A percentile compares a stretch with the other conserved stretches of the same genome.
These are phyloP conservation scores for Erinaceus europaeus DNA, from an alignment of 2,113 vertebrate genomes.

Conservation along the genomic window DNA sequence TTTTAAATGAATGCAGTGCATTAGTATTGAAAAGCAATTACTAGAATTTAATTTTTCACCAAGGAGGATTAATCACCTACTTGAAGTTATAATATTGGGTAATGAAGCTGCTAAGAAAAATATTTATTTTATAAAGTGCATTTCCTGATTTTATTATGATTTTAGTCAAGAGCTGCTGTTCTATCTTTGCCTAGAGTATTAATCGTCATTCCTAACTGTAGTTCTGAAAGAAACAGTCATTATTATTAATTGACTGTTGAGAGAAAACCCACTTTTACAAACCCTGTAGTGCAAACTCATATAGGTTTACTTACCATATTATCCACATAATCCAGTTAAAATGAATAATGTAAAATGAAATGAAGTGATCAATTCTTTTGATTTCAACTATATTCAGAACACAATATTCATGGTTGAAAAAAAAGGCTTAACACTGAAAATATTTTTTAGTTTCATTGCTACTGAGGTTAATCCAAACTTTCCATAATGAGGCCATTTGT, in stretches of 20 bases:
- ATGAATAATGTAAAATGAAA: background rate
- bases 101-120: constrained; percentile 43
- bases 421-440: constrained; percentile 13
- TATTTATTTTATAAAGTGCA: background rate
- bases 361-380: background rate
- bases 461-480: background rate
- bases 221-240: background rate
- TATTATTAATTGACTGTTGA: constrained; percentile 22
- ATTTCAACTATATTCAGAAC: constrained; percentile 29
- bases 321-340: constrained; percentile 33
- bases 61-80: constrained; percentile 11
- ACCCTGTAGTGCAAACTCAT: background rate
- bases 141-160: constrained; percentile 34
- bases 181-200: background rate
- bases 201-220: constrained; percentile 21
- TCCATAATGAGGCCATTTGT: constrained; percentile 28
- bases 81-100: constrained; percentile 38
- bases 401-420: constrained; percentile 13
- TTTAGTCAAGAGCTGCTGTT: constrained; percentile 22
- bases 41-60: constrained; percentile 62
- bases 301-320: constrained; percentile 22
- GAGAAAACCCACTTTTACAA: background rate
- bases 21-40: constrained; percentile 67
- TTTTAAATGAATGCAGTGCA: background rate
- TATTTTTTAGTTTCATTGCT: background rate